These are phyloP conservation scores for Polypedilum pembai DNA, from an alignment of 1,140 invertebrate species.

Conservation along the genomic window DNA sequence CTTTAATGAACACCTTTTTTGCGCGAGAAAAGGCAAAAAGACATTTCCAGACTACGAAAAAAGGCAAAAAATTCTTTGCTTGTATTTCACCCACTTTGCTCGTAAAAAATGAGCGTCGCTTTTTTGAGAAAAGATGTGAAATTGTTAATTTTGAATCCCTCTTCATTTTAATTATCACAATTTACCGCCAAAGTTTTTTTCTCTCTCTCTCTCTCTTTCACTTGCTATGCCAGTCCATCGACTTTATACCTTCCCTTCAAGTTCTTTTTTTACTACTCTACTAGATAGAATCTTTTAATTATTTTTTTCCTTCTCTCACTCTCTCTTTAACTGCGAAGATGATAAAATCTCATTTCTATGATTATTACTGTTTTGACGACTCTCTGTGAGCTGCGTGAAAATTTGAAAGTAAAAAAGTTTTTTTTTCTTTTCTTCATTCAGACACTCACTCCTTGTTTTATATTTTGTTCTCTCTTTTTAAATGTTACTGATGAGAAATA, in stretches of 20 bases:
- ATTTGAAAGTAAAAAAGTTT: background rate
- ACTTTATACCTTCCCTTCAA: background rate
- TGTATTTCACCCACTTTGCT: background rate
- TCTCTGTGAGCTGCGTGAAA: constrained; percentile 1
- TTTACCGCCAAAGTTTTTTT: constrained; percentile 16
- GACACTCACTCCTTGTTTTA: background rate
- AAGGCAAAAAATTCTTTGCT: too few species aligned
- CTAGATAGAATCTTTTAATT: constrained; percentile 27
- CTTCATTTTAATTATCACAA: constrained; percentile 28
- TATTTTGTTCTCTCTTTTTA: background rate
- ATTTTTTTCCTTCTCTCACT: constrained; percentile 21
- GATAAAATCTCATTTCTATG: constrained; percentile 25
- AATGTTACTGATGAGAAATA: too few species aligned
- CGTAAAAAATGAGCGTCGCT: constrained; percentile 20
- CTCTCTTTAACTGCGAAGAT: background rate
- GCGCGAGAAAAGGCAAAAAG: background rate
- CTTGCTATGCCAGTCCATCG: background rate
- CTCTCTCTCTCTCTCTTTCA: background rate
- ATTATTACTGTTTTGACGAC: constrained; percentile 23
- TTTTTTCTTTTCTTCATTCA: background rate
- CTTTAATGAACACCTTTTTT: constrained; percentile 28
- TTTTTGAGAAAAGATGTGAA: background rate
- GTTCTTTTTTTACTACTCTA: background rate
- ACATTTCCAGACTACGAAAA: too few species aligned
- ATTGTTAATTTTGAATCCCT: constrained; percentile 27